Evolutionary conservation across 2,888 invertebrate genomes (phyloP).

Genomic region (Stenodema calcarata): DNA sequence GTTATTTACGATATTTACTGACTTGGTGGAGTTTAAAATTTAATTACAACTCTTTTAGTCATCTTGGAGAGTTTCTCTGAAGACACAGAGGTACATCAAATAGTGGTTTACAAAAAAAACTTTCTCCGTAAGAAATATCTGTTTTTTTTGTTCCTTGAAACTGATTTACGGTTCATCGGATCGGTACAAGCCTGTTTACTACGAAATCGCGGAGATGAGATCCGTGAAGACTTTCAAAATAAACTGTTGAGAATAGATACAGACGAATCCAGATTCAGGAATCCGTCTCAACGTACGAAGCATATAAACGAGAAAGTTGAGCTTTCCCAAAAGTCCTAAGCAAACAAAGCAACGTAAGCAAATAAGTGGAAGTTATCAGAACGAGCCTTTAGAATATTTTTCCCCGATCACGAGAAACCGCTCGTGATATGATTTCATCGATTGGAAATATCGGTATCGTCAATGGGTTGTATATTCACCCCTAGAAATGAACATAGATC

Average conservation of each 20-base stretch:
- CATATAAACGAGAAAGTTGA: neutral
- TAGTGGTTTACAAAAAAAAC: no score
- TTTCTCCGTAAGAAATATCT: no score
- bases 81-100: no score
- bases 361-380: neutral
- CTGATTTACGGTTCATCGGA: neutral
- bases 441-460: neutral
- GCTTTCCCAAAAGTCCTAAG: neutral
- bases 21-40: no score
- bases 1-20: no score
- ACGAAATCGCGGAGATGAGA: neutral
- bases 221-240: neutral
- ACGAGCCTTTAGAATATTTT: neutral
- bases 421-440: neutral
- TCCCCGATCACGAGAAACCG: neutral
- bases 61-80: no score
- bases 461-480: neutral
- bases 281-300: neutral
- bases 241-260: neutral
- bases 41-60: no score
- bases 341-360: slow-evolving; percentile 28
- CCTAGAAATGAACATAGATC: neutral
- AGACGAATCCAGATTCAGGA: neutral
- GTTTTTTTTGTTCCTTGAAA: neutral
- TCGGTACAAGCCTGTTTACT: neutral